phyloP scores from a whole-genome alignment of 2,797 vertebrate species.

The Hephaestus fuliginosus region DNA sequence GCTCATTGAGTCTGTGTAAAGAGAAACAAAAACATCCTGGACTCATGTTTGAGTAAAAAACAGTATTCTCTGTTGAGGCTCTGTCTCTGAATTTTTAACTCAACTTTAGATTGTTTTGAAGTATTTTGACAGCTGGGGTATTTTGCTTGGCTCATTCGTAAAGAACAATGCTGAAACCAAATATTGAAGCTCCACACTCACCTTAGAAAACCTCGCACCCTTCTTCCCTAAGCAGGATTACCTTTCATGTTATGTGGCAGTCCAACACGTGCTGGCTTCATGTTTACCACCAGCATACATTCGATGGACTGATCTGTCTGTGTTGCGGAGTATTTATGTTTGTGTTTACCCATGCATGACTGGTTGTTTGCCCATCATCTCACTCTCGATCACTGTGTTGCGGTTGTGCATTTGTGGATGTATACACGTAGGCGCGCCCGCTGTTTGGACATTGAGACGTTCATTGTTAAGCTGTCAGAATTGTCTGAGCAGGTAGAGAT shows the following conservation, averaged over 20 bases:
- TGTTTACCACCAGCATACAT: conserved; percentile 24
- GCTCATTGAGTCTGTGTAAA: conserved; percentile 4
- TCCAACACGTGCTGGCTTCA: conserved; percentile 19
- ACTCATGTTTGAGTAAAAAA: background rate
- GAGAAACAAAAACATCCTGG: conserved; percentile 8
- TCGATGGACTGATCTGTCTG: conserved; percentile 31
- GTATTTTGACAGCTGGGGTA: conserved; percentile 19
- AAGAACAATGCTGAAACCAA: conserved; percentile 7
- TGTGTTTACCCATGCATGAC: conserved; percentile 44
- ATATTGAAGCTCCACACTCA: background rate
- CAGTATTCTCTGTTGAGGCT: no score
- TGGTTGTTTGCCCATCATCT: conserved; percentile 45
- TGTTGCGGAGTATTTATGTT: conserved; percentile 39
- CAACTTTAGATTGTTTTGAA: conserved; percentile 19
- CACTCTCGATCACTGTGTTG: conserved; percentile 41
- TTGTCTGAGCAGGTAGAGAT: conserved; percentile 68
- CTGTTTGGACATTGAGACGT: conserved; percentile 69
- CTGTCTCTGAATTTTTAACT: conserved; percentile 9
- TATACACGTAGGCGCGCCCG: conserved; percentile 1
- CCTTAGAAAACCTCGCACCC: conserved; percentile 1
- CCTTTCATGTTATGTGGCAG: conserved; percentile 11
- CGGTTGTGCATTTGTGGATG: conserved; percentile 36
- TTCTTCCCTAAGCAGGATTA: conserved; percentile 1
- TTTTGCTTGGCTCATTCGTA: conserved; percentile 21
- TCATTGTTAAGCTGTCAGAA: conserved; percentile 78